These are phyloP conservation scores for Omphaloscelis lunosa DNA, from an alignment of 2,888 invertebrate genomes.

Conservation along the genomic window DNA sequence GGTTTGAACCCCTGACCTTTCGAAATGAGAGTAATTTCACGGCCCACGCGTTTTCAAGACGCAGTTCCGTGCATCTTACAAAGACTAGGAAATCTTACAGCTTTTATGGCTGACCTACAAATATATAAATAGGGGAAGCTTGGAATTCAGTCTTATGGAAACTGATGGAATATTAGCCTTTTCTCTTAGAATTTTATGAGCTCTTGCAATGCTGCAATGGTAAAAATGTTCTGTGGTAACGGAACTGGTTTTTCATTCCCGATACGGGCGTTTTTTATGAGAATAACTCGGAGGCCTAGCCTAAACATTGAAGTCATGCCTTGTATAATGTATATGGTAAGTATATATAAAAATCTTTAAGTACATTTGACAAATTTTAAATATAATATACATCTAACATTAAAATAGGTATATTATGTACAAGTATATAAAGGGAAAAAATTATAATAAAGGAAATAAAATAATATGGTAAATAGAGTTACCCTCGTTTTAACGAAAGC, in stretches of 20 bases:
- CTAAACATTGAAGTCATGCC: background rate
- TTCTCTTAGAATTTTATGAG: background rate
- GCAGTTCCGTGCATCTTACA: conserved; percentile 35
- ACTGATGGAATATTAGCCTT: conserved; percentile 1
- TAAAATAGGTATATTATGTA: no score
- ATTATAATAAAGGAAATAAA: no score
- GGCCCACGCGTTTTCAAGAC: conserved; percentile 46
- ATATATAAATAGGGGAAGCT: conserved; percentile 5
- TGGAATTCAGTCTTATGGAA: conserved; percentile 12
- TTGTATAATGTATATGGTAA: background rate
- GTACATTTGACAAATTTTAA: no score
- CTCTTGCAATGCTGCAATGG: background rate
- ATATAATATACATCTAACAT: no score
- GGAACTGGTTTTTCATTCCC: background rate
- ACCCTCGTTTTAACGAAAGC: no score
- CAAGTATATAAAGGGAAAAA: no score
- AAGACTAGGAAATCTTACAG: conserved; percentile 39
- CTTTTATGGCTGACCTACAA: conserved; percentile 44
- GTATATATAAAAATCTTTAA: no score
- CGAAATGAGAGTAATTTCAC: conserved; percentile 45
- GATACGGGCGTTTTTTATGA: no score
- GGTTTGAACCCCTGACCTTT: conserved; percentile 38
- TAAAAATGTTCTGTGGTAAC: background rate
- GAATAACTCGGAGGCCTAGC: no score
- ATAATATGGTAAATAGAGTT: no score